phyloP scores from a whole-genome alignment of 2,797 vertebrate species.

The Coilia nasus region DNA sequence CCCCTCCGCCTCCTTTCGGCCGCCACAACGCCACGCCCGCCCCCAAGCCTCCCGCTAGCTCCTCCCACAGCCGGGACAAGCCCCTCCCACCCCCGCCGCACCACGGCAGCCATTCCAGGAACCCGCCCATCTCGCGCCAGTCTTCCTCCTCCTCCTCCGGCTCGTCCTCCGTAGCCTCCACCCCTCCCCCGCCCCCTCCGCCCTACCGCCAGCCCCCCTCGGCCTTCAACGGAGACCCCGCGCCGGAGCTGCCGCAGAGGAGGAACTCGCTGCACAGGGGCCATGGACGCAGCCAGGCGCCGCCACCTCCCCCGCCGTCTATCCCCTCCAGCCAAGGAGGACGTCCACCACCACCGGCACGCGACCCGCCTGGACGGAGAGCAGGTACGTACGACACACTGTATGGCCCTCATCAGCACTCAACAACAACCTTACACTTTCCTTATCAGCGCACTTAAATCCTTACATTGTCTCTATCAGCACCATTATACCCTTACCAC shows the following conservation, averaged over 20 bases:
- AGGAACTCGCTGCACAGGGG: constrained; percentile 94
- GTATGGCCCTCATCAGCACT: not conserved
- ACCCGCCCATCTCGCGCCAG: constrained; percentile 79
- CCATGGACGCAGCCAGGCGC: constrained; percentile 70
- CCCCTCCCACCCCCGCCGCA: constrained; percentile 80
- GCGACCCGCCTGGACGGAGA: constrained; percentile 88
- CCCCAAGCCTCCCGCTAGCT: constrained; percentile 58
- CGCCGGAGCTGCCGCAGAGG: constrained; percentile 91
- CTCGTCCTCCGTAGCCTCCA: constrained; percentile 58
- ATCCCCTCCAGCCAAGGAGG: constrained; percentile 76
- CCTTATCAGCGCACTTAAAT: too few relatives aligned
- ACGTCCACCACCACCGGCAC: constrained; percentile 88
- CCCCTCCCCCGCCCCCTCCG: constrained; percentile 84
- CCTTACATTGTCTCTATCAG: too few relatives aligned
- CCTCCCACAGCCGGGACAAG: constrained; percentile 86
- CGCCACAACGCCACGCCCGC: constrained; percentile 71
- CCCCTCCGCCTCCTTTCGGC: constrained; percentile 75
- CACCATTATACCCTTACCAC: too few relatives aligned
- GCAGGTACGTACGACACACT: constrained; percentile 74
- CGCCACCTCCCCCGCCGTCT: constrained; percentile 80
- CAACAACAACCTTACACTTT: too few relatives aligned
- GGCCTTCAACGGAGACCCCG: constrained; percentile 69
- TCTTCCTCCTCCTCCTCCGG: constrained; percentile 59
- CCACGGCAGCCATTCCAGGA: constrained; percentile 54
- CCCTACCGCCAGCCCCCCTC: constrained; percentile 86